Evolutionary conservation across 2,113 vertebrate species (phyloP), one percentile per base, ranked within the genome.

Genomic region (Stigmatopora nigra): DNA sequence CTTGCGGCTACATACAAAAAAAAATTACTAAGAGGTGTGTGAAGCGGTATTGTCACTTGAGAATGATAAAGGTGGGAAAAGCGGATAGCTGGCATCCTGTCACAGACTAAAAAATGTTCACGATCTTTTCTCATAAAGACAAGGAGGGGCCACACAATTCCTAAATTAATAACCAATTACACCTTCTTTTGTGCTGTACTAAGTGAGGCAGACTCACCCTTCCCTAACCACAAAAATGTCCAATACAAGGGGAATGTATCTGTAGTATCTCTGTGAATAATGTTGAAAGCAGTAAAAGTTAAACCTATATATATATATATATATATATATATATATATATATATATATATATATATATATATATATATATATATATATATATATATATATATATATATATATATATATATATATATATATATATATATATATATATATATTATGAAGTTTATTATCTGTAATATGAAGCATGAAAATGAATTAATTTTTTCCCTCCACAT

Each of bases 31-130:
- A 38, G 19, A 64, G 36, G 22, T 63, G 68, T 69, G 64, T 67
- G 69, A 61, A 64, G 51, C 65, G 65, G 61, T 57, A 61, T 65
- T 69, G 62, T 46, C 52, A 73, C 67, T 41, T 70, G 49, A 38
- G 49, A 57, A 60, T 64, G 63, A 69, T 58, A 51, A 58, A 64
- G 31, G 25, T 53, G 57, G 71, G 69, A 35, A 77, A 69, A 78
- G 70, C 78, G 73, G 72, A 53, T 79, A 70, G 60, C 71, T 68
- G 63, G 44, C 63, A 61, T 72, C 48, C 47, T 57, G 20, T 64
- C 63, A 69, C 44, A 46, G 62, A 52, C 57, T 20, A 75, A 76
- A 78, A 60, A 61, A 68, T 77, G 67, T 48, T 69, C 55, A 69
- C 45, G 13, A 17, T 72, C n/a, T 60, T 48, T 25, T 35, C 55